These are phyloP conservation scores for Charadrius vociferus DNA, from an alignment of 2,113 vertebrate genomes.

Conservation along the genomic window DNA sequence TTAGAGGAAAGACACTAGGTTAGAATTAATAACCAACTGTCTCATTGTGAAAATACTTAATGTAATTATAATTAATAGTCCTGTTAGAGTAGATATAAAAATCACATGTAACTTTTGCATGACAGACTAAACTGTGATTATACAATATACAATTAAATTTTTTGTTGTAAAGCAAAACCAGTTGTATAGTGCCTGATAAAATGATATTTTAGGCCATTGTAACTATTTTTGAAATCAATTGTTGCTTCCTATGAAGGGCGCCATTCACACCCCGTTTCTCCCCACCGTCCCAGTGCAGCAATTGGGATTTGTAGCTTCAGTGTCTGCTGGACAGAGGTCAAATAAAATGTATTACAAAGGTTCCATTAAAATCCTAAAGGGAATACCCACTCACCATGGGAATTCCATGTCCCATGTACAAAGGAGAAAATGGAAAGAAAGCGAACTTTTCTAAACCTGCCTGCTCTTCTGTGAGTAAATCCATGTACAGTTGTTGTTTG, in stretches of 20 bases:
- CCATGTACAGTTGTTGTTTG: background rate
- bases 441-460: background rate
- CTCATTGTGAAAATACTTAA: background rate
- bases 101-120: accelerated
- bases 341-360: background rate
- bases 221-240: background rate
- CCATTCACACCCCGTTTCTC: background rate
- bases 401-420: background rate
- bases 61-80: background rate
- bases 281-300: background rate
- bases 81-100: background rate
- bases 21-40: background rate
- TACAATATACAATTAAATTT: background rate
- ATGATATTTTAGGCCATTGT: background rate
- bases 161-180: background rate
- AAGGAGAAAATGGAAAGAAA: background rate
- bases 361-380: background rate
- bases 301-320: background rate
- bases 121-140: background rate
- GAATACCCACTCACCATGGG: background rate
- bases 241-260: background rate
- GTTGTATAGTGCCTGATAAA: background rate
- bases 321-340: background rate
- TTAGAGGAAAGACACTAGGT: background rate
- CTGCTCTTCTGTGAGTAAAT: background rate